These are phyloP conservation scores for Ranitomeya variabilis DNA, from an alignment of 2,113 vertebrate species.

Conservation along the genomic window DNA sequence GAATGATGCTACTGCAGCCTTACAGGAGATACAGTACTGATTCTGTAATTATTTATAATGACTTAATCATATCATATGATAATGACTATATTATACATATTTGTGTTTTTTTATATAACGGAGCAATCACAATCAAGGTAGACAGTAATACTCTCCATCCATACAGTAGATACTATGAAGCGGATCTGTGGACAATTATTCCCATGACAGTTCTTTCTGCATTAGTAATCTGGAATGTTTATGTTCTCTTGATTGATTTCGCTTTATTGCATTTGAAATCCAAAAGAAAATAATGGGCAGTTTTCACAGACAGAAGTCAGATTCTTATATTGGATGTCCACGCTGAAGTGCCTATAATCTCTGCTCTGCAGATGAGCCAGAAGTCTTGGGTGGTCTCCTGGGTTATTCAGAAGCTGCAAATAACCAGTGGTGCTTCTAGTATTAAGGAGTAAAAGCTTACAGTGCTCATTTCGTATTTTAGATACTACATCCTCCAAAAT, in stretches of 20 bases:
- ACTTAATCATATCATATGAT: background rate
- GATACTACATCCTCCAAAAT: no score
- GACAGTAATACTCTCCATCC: background rate
- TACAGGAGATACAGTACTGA: no score
- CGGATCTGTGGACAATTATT: background rate
- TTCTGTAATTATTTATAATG: background rate
- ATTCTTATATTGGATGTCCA: background rate
- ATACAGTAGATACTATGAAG: background rate
- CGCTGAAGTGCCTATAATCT: background rate
- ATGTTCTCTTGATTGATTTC: conserved; percentile 11
- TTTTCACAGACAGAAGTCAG: background rate
- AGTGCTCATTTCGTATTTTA: background rate
- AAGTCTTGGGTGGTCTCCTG: background rate
- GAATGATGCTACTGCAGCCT: no score
- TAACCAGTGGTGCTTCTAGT: background rate
- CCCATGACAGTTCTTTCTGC: conserved; percentile 4
- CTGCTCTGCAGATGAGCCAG: background rate
- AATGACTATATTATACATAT: background rate
- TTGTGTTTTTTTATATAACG: background rate
- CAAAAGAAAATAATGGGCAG: conserved; percentile 8
- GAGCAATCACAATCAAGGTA: background rate
- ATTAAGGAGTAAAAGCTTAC: background rate
- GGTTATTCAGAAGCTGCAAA: background rate
- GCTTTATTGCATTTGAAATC: background rate
- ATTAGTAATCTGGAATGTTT: conserved; percentile 13